Percentiles rank a stretch among this genome's conserved stretches.
These are phyloP conservation scores for Cephus nigrinus DNA, from an alignment of 2,888 invertebrate species.

Conservation along the genomic window DNA sequence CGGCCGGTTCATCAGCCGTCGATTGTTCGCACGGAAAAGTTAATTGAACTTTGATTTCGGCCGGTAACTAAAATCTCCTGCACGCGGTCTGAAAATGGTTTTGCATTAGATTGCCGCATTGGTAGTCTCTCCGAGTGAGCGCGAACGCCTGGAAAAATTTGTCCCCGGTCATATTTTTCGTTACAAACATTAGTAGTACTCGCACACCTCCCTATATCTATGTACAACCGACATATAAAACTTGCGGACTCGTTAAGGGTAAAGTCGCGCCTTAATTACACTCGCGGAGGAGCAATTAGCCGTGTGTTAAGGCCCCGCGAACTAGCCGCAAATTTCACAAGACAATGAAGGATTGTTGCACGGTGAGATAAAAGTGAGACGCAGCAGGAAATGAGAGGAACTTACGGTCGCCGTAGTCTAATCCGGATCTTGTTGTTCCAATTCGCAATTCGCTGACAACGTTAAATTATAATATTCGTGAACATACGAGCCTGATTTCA, in stretches of 20 bases:
- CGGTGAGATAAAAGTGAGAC: slow-evolving; percentile 13
- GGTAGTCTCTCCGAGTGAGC: neutral
- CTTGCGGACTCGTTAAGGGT: neutral
- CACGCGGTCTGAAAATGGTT: slow-evolving; percentile 37
- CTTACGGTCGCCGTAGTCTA: neutral
- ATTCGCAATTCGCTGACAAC: slow-evolving; percentile 13
- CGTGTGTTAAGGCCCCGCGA: slow-evolving; percentile 11
- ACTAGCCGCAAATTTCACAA: slow-evolving; percentile 11
- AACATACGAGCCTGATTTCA: neutral
- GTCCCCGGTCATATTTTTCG: neutral
- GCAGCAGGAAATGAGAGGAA: neutral
- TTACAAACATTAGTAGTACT: neutral
- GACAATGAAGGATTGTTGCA: slow-evolving; percentile 21
- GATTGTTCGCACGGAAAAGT: slow-evolving; percentile 54
- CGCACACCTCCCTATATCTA: neutral
- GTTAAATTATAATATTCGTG: neutral
- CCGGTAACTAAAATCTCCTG: slow-evolving; percentile 45
- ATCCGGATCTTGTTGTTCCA: neutral
- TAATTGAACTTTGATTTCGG: slow-evolving; percentile 58
- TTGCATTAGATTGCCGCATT: slow-evolving; percentile 44
- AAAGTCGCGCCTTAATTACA: neutral
- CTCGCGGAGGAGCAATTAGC: slow-evolving; percentile 16
- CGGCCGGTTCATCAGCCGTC: slow-evolving; percentile 51
- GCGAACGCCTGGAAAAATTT: neutral
- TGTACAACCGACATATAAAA: neutral